Evolutionary conservation across 2,113 vertebrate species (phyloP), one percentile per base, ranked within the genome.

Genomic region (Genyomyrus donnyi): DNA sequence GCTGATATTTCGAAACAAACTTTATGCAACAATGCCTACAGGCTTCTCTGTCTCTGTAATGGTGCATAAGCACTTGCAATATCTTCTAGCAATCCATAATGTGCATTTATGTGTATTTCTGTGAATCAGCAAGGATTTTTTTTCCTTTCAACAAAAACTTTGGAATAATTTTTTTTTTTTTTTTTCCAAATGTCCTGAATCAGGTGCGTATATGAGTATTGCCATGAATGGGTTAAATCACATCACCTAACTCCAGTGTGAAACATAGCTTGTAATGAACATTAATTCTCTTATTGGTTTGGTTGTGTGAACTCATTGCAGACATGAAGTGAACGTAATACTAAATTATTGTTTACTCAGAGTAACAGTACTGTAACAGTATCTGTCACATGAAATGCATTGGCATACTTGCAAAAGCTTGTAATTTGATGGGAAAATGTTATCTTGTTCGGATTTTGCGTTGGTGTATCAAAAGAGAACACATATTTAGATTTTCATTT

Each of bases 11-110:
- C 53, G 2, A 70, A 88, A 48, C 13, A 74, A 74, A 70, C 5
- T 88, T 88, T 88, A 88, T 88, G 88, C 88, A 88, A 88, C n/a
- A 48, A 70, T 62, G 66, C n/a, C 21, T 87, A 35, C 62, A 70
- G 52, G 56, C 42, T 88, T 88, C 66, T 74, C 45, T n/a, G 2
- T 87, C 48, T 86, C 50, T 87, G 50, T 35, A 53, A 52, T 53
- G 85, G 85, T 87, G 85, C 85, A 4, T 27, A 52, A 50, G 85
- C 49, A 87, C 49, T 48, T 52, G 85, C 85, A 53, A 87, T 87
- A 87, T 53, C 49, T 53, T 87, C 46, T 50, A 48, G 45, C 21
- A 53, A 50, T 87, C n/a, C 48, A 31, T 87, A 53, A 31, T 88
- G 87, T 62, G 87, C 49, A 62, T 88, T 62, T 88, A n/a, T 62